phyloP scores from a whole-genome alignment of 2,113 vertebrate species.

The Serilophus lunatus region DNA sequence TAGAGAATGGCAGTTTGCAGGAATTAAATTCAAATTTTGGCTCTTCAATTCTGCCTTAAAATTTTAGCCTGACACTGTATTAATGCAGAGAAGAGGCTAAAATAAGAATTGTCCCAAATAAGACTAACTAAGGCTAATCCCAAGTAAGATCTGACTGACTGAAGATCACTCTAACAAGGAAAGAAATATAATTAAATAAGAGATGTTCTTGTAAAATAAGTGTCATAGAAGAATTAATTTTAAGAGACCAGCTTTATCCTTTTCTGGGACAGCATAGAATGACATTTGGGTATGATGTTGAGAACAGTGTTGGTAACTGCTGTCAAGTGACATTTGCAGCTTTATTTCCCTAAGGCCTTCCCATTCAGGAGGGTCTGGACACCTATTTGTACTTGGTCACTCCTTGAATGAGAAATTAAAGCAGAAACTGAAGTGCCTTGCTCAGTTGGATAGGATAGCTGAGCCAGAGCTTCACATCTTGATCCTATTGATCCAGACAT shows the following conservation, averaged over 20 bases:
- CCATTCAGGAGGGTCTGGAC: background rate
- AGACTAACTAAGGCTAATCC: too few relatives aligned
- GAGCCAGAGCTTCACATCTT: background rate
- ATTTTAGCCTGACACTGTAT: background rate
- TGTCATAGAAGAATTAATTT: background rate
- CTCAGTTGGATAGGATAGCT: background rate
- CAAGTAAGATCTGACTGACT: background rate
- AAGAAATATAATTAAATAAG: background rate
- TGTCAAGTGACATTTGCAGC: constrained; percentile 2
- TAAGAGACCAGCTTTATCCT: background rate
- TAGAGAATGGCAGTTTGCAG: background rate
- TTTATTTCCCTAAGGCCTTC: background rate
- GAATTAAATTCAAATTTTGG: background rate
- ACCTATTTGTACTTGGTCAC: background rate
- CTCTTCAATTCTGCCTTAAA: background rate
- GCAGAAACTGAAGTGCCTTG: background rate
- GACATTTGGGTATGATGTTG: background rate
- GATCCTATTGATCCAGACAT: background rate
- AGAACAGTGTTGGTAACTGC: background rate
- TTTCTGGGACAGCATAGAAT: background rate
- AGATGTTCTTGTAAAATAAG: background rate
- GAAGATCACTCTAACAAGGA: background rate
- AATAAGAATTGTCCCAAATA: background rate
- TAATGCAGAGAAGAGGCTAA: background rate
- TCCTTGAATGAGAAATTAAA: background rate